These are phyloP conservation scores for Cichladusa arquata DNA, from an alignment of 2,113 vertebrate species.

Conservation along the genomic window DNA sequence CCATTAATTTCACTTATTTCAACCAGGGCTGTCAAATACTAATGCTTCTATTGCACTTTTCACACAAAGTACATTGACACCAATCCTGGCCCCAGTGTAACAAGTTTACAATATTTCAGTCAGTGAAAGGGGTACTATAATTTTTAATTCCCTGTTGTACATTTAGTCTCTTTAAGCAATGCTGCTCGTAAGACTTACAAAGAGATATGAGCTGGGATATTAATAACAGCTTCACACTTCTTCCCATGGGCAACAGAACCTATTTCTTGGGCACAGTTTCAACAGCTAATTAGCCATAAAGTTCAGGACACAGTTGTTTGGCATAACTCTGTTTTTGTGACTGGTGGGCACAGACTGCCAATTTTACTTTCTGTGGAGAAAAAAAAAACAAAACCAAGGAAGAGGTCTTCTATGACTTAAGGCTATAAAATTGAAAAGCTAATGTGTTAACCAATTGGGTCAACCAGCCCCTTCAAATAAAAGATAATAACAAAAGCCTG, in stretches of 20 bases:
- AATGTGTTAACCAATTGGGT: constrained; percentile 52
- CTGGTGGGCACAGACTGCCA: constrained; percentile 6
- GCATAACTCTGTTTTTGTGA: background rate
- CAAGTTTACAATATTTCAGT: constrained; percentile 83
- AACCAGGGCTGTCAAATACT: constrained; percentile 85
- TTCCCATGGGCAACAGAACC: constrained; percentile 30
- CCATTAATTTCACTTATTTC: constrained; percentile 93
- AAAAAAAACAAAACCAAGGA: constrained; percentile 11
- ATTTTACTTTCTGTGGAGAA: background rate
- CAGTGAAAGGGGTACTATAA: constrained; percentile 59
- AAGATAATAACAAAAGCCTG: constrained; percentile 35
- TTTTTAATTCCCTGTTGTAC: constrained; percentile 67
- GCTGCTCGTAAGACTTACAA: constrained; percentile 16
- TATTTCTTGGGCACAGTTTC: constrained; percentile 29
- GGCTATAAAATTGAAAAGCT: constrained; percentile 45
- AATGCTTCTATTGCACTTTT: constrained; percentile 86
- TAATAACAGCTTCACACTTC: constrained; percentile 38
- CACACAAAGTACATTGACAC: constrained; percentile 82
- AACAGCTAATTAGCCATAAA: constrained; percentile 54
- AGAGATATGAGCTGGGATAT: constrained; percentile 40
- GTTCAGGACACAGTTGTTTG: constrained; percentile 20
- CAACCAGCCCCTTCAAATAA: constrained; percentile 18
- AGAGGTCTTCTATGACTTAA: constrained; percentile 13
- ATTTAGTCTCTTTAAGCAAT: constrained; percentile 45
- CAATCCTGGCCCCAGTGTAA: constrained; percentile 73